Conservation (phyloP, 2,888 invertebrate species). For the Tineola bisselliella region DNA sequence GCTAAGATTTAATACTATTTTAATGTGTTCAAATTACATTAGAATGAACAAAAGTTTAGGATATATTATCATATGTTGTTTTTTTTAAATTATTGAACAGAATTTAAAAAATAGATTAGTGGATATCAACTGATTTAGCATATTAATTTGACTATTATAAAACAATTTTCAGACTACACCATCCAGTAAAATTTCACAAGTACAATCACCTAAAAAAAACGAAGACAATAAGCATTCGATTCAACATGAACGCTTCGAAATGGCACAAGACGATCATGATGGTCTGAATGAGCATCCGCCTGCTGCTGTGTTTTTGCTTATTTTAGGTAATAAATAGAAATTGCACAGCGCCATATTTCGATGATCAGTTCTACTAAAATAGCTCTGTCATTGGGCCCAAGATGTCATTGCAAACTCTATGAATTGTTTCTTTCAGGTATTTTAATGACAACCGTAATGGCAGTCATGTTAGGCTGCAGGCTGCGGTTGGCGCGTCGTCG, state of each 20-base stretch:
- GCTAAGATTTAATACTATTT: not conserved
- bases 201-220: slow-evolving; percentile 11
- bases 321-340: slow-evolving; percentile 65
- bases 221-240: slow-evolving; percentile 22
- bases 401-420: too few species aligned
- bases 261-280: slow-evolving; percentile 60
- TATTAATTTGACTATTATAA: too few species aligned
- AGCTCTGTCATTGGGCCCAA: too few species aligned
- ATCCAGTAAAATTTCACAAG: not conserved
- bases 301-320: slow-evolving; percentile 82
- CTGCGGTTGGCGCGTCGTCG: slow-evolving; percentile 81
- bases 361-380: too few species aligned
- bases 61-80: too few species aligned
- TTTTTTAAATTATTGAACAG: too few species aligned
- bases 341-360: too few species aligned
- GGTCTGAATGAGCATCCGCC: slow-evolving; percentile 76
- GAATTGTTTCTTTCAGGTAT: slow-evolving; percentile 64
- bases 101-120: too few species aligned
- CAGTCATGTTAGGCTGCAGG: slow-evolving; percentile 83
- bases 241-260: slow-evolving; percentile 40
- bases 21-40: too few species aligned
- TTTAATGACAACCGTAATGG: slow-evolving; percentile 81
- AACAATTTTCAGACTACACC: not conserved
- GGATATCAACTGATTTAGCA: too few species aligned
- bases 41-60: too few species aligned